phyloP scores from a whole-genome alignment of 2,888 invertebrate genomes.

The Barypeithes pellucidus region DNA sequence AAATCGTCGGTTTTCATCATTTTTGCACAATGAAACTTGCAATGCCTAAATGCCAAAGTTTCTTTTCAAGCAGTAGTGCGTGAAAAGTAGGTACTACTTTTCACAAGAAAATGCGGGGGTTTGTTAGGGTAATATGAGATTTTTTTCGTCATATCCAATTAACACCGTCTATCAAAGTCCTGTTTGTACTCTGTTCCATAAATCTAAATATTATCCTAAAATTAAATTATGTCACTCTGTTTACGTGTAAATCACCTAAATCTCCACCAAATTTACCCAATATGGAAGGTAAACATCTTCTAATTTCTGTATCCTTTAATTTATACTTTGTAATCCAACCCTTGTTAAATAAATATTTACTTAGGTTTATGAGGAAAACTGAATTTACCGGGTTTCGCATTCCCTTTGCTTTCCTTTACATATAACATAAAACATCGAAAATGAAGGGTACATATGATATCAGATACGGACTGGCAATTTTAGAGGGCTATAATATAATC shows the following conservation, averaged over 20 bases:
- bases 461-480: constrained; percentile 17
- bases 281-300: constrained; percentile 21
- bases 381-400: constrained; percentile 40
- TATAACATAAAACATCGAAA: constrained; percentile 21
- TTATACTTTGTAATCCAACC: constrained; percentile 37
- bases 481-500: not conserved
- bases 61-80: no score
- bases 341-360: constrained; percentile 45
- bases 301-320: constrained; percentile 30
- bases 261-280: constrained; percentile 21
- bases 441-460: constrained; percentile 15
- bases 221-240: constrained; percentile 5
- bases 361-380: constrained; percentile 44
- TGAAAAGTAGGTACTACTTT: no score
- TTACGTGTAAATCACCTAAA: constrained; percentile 10
- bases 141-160: no score
- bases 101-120: no score
- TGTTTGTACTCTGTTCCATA: no score
- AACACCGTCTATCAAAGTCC: no score
- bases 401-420: constrained; percentile 3
- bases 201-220: not conserved
- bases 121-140: no score
- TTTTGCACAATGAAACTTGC: no score
- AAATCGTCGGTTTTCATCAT: no score
- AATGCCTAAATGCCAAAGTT: no score